Evolutionary conservation across 2,888 invertebrate genomes (phyloP).

Genomic region (Thecophora atra): DNA sequence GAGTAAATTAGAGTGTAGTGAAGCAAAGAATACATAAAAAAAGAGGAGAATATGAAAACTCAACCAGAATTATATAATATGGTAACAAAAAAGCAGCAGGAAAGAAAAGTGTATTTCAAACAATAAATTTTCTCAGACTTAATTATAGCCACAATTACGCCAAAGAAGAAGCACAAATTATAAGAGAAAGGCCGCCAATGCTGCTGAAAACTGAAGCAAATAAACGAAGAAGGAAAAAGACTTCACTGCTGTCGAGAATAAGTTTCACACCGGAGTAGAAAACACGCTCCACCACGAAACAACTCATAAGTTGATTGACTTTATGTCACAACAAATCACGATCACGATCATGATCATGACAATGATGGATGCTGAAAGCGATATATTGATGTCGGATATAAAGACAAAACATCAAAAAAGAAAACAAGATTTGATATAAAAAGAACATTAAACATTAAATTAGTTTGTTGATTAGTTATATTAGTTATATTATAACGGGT

Average conservation of each 20-base stretch:
- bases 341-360: neutral
- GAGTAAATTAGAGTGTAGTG: neutral
- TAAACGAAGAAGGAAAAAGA: neutral
- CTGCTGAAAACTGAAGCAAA: conserved; percentile 1
- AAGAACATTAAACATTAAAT: too few species aligned
- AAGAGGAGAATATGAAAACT: neutral
- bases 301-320: neutral
- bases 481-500: too few species aligned
- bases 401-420: too few species aligned
- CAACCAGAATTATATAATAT: neutral
- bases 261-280: neutral
- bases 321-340: neutral
- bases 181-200: neutral
- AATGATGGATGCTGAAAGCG: too few species aligned
- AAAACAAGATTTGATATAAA: too few species aligned
- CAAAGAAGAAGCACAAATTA: neutral
- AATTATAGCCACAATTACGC: conserved; percentile 18
- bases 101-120: neutral
- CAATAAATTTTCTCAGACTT: conserved; percentile 16
- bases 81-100: neutral
- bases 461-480: too few species aligned
- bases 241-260: neutral
- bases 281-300: neutral
- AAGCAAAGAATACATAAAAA: neutral
- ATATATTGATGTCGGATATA: too few species aligned